Evolutionary conservation across 2,888 invertebrate genomes (phyloP), one percentile per base, ranked within the genome.

Genomic region (Spodoptera exigua): DNA sequence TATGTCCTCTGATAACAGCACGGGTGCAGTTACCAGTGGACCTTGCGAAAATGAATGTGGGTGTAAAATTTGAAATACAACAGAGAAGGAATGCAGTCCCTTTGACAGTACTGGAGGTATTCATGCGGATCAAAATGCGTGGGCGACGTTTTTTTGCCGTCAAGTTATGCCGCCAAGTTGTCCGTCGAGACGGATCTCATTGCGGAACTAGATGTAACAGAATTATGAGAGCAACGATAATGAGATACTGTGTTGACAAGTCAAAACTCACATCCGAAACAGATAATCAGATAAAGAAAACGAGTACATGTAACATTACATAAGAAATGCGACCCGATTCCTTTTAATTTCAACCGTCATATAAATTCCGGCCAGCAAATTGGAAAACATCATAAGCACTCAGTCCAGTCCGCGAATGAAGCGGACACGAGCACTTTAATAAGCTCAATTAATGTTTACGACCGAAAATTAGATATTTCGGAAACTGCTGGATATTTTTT

Each of bases 401-500:
- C 61, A 54, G 47, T 61, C 63, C 58, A 52, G 51, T 58, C 47
- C 17, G 37, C 58, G 48, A 51, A 64, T 47, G 53, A 51, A 77
- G 68, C 60, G 56, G 76, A 63, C 69, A 62, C 27, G 77, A 76
- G 77, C 81, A 74, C 78, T 86, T 86, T 84, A 84, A 82, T 82
- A 83, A 79, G 78, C 70, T 67, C 87, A 87, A 89, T 90, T 88
- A 89, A 88, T 74, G 80, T 88, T 89, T 89, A 90, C 82, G 87
- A 86, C 73, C 88, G 81, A 87, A 89, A 91, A 89, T 89, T 87
- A 87, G 89, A 88, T 87, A 88, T 85, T 82, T 82, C 86, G 87
- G 87, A 87, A 89, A 89, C 79, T 75, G 79, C 60, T 61, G 58
- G 70, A 74, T 70, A 57, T 82, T 86, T 75, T 88, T 88, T 86